These are phyloP conservation scores for Gavia stellata DNA, from an alignment of 2,113 vertebrate genomes.

Conservation along the genomic window DNA sequence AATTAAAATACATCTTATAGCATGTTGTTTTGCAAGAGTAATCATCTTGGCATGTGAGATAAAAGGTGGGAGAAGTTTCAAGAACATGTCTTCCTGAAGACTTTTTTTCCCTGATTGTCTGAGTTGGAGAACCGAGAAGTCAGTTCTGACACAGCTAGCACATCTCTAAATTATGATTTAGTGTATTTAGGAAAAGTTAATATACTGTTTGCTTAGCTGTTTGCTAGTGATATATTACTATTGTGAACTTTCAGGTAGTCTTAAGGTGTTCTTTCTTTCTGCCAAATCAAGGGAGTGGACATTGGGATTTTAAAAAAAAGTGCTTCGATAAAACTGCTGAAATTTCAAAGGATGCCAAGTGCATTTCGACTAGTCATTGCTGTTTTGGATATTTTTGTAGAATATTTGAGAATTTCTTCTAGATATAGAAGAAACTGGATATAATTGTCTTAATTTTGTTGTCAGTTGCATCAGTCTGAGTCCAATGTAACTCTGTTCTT, in stretches of 20 bases:
- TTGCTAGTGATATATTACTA: background rate
- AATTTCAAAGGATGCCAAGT: background rate
- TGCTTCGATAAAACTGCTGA: background rate
- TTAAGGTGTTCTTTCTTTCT: background rate
- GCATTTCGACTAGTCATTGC: background rate
- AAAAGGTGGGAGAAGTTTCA: background rate
- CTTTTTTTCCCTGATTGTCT: background rate
- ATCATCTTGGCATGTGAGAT: background rate
- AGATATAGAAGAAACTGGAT: background rate
- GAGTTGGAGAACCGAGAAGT: background rate
- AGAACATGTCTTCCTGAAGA: background rate
- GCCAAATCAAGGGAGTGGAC: background rate
- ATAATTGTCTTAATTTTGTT: background rate
- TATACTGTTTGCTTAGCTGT: background rate
- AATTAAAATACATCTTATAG: background rate
- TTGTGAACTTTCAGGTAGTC: background rate
- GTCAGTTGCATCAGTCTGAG: background rate
- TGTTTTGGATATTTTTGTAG: background rate
- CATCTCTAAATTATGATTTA: background rate
- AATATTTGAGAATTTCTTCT: background rate
- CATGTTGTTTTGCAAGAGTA: background rate
- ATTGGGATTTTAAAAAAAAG: background rate
- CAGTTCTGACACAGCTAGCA: background rate
- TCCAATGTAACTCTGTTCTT: background rate
- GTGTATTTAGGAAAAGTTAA: background rate